A percentile compares a stretch with the other conserved stretches of the same genome.
Conservation (phyloP, 2,888 invertebrate species). For the Torymus tubicola region DNA sequence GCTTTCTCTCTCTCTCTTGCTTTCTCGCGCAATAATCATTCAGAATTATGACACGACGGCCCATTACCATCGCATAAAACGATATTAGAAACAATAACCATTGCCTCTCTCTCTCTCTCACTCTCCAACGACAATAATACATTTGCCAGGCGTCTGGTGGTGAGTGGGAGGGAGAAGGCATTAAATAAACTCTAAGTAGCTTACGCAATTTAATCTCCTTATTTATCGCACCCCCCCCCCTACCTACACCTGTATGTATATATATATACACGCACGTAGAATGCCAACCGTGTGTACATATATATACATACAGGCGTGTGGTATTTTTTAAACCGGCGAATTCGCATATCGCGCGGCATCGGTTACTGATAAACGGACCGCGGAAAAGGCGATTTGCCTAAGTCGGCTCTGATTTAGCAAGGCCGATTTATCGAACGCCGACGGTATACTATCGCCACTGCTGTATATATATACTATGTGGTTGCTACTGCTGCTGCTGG, state of each 20-base stretch:
- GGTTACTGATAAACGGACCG: conserved; percentile 44
- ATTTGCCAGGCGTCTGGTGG: background rate
- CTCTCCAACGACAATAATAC: conserved; percentile 42
- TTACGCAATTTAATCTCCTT: conserved; percentile 43
- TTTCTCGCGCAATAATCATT: conserved; percentile 28
- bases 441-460: background rate
- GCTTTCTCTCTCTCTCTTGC: no score
- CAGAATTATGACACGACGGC: conserved; percentile 29
- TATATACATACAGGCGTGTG: background rate
- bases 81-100: conserved; percentile 48
- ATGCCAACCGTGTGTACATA: no score
- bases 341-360: conserved; percentile 19
- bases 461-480: background rate
- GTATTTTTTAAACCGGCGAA: conserved; percentile 9
- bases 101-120: background rate
- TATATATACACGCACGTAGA: background rate
- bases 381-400: conserved; percentile 49
- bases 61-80: conserved; percentile 38
- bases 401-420: conserved; percentile 44
- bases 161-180: background rate
- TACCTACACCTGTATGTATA: no score
- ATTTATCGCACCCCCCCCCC: conserved; percentile 14
- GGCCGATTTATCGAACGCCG: conserved; percentile 44
- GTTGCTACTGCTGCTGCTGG: background rate
- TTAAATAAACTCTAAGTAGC: conserved; percentile 42